Evolutionary conservation across 2,888 invertebrate species (phyloP), one percentile per base, ranked within the genome.

Genomic region (Andrena bucephala): DNA sequence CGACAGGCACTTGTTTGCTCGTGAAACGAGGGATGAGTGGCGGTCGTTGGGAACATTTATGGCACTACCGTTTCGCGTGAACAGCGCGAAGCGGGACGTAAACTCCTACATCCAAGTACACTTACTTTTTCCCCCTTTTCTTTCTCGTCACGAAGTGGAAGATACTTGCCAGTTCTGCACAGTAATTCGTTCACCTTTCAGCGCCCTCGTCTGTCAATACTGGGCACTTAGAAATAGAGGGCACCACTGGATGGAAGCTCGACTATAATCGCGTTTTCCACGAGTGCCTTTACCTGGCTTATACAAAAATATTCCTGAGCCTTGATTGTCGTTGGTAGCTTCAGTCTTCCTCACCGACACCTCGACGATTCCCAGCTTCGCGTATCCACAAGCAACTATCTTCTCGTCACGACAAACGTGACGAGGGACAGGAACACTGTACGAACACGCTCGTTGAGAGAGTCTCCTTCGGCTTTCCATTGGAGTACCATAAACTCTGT

Each of bases 251-350:
- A 16, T 20, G 27, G 59, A 10, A 10, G 59, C 13, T 57, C 4
- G 57, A 57, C 10, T 27, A 16, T 2, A 52, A 57, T 62, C 20
- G 20, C 8, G 8, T 10, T 20, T 33, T 62, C 4, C 62, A 33
- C 16, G 33, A 36, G n/a, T 20, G 1, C 3, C 20, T 16, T 33
- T 33, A 33, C 10, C 20, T 20, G 33, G 16, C 20, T 63, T 29
- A 6, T 62, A 24, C 54, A 66, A 63, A 65, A 82, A 74, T 24
- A 77, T 71, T 80, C 73, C 75, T 65, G 75, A 82, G 79, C 72
- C 69, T 59, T 42, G 73, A 67, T 24, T 50, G 52, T 70, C 77
- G 50, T 77, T 50, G 16, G 16, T 6, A 65, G 31, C 29, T 52
- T 36, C 31, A 2, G n/a, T 50, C 60, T 33, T 68, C 60, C 16